These are phyloP conservation scores for Vombatus ursinus DNA, from an alignment of 2,113 vertebrate species.

Conservation along the genomic window DNA sequence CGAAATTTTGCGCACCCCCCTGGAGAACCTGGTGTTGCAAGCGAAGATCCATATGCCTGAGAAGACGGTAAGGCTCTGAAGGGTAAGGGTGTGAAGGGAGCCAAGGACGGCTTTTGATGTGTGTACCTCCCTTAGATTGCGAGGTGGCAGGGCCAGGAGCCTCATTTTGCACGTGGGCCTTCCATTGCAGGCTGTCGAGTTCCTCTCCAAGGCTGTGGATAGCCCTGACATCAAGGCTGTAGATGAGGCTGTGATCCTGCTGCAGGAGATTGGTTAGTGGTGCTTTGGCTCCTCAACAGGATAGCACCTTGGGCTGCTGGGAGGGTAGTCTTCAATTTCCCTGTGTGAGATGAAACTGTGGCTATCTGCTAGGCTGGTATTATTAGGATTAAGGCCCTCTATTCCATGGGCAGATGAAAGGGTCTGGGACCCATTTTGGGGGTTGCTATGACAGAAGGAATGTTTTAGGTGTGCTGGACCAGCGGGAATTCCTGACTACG, in stretches of 20 bases:
- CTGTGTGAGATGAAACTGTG: not conserved
- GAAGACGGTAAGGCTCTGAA: conserved; percentile 82
- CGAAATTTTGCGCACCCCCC: conserved; percentile 95
- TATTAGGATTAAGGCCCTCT: rapidly evolving
- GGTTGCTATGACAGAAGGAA: rapidly evolving
- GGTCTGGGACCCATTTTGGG: rapidly evolving
- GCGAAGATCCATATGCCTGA: conserved; percentile 96
- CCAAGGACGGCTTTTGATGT: not conserved
- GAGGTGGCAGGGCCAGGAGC: not conserved
- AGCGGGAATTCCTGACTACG: conserved; percentile 89
- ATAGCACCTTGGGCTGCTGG: not conserved
- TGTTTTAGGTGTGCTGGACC: conserved; percentile 91
- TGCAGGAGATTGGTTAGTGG: conserved; percentile 93
- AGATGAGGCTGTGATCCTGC: conserved; percentile 88
- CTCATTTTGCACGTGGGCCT: not conserved
- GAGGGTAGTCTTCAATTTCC: not conserved
- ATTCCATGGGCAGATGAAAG: not conserved
- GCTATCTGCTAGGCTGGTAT: rapidly evolving
- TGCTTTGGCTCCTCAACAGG: not conserved
- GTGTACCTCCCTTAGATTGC: not conserved
- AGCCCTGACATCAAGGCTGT: conserved; percentile 91
- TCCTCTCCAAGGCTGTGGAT: conserved; percentile 96
- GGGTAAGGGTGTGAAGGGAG: not conserved
- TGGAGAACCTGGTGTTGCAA: conserved; percentile 96
- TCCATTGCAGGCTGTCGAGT: conserved; percentile 90